These are phyloP conservation scores for Crypturellus undulatus DNA, from an alignment of 2,113 vertebrate species.

Conservation along the genomic window DNA sequence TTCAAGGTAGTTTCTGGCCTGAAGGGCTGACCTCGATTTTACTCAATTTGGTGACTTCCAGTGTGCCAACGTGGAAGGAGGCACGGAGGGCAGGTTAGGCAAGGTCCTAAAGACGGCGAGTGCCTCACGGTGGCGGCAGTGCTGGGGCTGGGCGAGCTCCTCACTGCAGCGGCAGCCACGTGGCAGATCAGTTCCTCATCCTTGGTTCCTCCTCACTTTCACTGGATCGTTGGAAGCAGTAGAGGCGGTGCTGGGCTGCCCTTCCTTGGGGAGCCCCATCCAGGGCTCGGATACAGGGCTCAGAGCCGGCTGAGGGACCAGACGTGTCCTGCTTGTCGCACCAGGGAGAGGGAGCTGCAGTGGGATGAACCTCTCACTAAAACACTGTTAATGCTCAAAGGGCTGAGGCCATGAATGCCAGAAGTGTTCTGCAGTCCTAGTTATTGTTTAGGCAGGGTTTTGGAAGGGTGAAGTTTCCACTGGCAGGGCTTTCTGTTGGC, in stretches of 20 bases:
- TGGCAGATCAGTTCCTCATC: not conserved
- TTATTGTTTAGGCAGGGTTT: not conserved
- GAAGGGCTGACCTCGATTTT: not conserved
- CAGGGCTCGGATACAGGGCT: not conserved
- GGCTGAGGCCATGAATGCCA: fast-evolving
- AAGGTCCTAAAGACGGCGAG: not conserved
- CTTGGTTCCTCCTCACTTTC: not conserved
- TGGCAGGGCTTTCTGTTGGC: not conserved
- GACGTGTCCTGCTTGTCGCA: not conserved
- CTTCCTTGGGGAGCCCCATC: not conserved
- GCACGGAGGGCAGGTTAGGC: not conserved
- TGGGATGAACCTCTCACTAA: not conserved
- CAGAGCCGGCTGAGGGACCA: not conserved
- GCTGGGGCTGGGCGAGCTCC: not conserved
- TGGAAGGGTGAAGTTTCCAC: not conserved
- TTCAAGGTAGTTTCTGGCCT: not conserved
- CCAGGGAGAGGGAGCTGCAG: not conserved
- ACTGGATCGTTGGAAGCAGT: not conserved
- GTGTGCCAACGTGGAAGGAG: not conserved
- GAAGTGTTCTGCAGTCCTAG: not conserved
- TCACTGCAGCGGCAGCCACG: too few relatives aligned
- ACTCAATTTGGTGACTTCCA: not conserved
- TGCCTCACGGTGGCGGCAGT: fast-evolving
- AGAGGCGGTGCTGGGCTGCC: not conserved
- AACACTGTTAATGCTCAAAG: not conserved